These are phyloP conservation scores for Proctacanthus coquilletti DNA, from an alignment of 1,140 invertebrate genomes.

Conservation along the genomic window DNA sequence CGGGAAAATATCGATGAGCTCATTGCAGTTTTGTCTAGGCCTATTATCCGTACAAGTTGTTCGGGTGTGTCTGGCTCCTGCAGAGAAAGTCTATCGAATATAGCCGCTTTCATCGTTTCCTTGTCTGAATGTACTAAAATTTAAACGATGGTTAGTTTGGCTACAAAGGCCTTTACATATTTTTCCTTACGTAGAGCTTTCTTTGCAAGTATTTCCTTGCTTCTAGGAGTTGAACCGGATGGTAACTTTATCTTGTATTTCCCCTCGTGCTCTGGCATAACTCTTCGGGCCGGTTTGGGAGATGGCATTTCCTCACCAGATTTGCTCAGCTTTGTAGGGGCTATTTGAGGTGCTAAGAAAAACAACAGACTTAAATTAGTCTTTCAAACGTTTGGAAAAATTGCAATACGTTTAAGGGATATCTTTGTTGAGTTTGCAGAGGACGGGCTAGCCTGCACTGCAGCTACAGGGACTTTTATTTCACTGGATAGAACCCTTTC, in stretches of 20 bases:
- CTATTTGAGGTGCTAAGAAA: not conserved
- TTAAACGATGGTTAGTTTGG: not conserved
- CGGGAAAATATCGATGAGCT: conserved; percentile 24
- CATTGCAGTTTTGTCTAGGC: conserved; percentile 8
- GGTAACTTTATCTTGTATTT: conserved; percentile 35
- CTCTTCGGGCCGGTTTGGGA: conserved; percentile 28
- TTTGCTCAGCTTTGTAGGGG: not conserved
- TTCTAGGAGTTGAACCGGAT: conserved; percentile 29
- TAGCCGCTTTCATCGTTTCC: conserved; percentile 14
- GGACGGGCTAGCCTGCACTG: conserved; percentile 18
- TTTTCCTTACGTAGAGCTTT: conserved; percentile 20
- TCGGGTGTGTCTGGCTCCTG: not conserved
- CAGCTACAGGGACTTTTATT: conserved; percentile 29
- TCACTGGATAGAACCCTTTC: conserved; percentile 34
- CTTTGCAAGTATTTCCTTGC: conserved; percentile 31
- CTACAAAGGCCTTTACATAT: not conserved
- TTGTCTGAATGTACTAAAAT: conserved; percentile 24
- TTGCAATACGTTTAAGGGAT: not conserved
- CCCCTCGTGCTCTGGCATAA: conserved; percentile 35
- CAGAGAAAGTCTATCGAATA: conserved; percentile 17
- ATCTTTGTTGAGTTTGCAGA: not conserved
- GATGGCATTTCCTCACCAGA: conserved; percentile 11
- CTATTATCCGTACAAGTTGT: conserved; percentile 10
- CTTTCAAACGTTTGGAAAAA: too few species aligned
- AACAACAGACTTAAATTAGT: too few species aligned